These are phyloP conservation scores for Mechanitis messenoides DNA, from an alignment of 2,888 invertebrate genomes.

Conservation along the genomic window DNA sequence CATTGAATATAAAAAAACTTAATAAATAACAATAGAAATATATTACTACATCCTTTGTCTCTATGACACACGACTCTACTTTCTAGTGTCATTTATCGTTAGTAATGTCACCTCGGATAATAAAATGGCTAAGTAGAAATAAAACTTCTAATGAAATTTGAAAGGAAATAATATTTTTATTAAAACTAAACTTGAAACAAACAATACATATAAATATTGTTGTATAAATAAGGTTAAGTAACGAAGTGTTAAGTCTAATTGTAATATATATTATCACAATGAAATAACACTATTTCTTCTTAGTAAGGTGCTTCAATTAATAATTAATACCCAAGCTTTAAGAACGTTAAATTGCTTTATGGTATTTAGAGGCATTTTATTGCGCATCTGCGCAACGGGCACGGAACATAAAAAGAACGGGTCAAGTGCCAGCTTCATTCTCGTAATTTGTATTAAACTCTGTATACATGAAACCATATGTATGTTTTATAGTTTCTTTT, in stretches of 20 bases:
- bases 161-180: too few relatives aligned
- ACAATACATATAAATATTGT: too few relatives aligned
- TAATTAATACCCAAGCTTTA: conserved; percentile 7
- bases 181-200: too few relatives aligned
- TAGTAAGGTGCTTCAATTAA: conserved; percentile 2
- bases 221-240: too few relatives aligned
- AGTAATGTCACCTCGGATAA: too few relatives aligned
- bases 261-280: background rate
- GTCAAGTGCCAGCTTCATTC: conserved; percentile 28
- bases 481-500: conserved; percentile 2
- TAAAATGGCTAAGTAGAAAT: too few relatives aligned
- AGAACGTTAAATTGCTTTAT: conserved; percentile 14
- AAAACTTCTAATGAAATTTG: too few relatives aligned
- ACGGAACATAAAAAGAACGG: conserved; percentile 19
- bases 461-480: background rate
- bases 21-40: too few relatives aligned
- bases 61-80: too few relatives aligned
- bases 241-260: background rate
- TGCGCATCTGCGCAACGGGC: conserved; percentile 6
- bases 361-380: conserved; percentile 12
- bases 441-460: conserved; percentile 13
- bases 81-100: too few relatives aligned
- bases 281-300: conserved; percentile 20
- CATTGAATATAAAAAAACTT: too few relatives aligned
- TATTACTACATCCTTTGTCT: too few relatives aligned